Evolutionary conservation across 53 echinoderm and acorn worm species (phyloP).

Genomic region (Apostichopus leukothele): DNA sequence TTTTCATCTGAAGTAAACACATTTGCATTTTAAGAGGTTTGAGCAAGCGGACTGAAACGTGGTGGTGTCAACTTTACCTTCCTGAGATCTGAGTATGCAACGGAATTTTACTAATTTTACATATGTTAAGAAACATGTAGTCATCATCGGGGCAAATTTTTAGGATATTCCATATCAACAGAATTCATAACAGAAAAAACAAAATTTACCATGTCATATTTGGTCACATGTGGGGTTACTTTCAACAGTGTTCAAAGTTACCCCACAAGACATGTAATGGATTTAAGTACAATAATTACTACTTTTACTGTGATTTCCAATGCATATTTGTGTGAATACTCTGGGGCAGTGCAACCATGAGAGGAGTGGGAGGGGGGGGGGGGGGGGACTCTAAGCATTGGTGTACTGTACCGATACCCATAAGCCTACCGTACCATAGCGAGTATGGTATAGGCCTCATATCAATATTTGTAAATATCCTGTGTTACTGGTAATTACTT

Average conservation of each 20-base stretch:
- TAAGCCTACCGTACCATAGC: too few species aligned
- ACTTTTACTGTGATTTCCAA: neutral
- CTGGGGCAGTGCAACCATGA: neutral
- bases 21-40: neutral
- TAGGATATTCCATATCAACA: neutral
- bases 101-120: neutral
- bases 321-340: slow-evolving; percentile 14
- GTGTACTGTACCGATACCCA: too few species aligned
- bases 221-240: slow-evolving; percentile 8
- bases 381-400: too few species aligned
- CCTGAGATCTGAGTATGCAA: slow-evolving; percentile 4
- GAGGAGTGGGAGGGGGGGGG: too few species aligned
- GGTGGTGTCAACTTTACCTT: slow-evolving; percentile 3
- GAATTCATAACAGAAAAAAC: slow-evolving; percentile 1
- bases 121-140: slow-evolving; percentile 13
- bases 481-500: neutral
- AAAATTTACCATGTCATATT: neutral
- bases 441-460: too few species aligned
- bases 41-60: neutral
- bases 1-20: too few species aligned
- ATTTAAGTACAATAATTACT: slow-evolving; percentile 1
- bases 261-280: slow-evolving; percentile 11
- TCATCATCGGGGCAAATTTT: neutral
- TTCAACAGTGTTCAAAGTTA: slow-evolving; percentile 22
- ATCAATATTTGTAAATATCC: too few species aligned